Evolutionary conservation across 2,113 vertebrate species (phyloP).

Genomic region (Corythaixoides concolor): DNA sequence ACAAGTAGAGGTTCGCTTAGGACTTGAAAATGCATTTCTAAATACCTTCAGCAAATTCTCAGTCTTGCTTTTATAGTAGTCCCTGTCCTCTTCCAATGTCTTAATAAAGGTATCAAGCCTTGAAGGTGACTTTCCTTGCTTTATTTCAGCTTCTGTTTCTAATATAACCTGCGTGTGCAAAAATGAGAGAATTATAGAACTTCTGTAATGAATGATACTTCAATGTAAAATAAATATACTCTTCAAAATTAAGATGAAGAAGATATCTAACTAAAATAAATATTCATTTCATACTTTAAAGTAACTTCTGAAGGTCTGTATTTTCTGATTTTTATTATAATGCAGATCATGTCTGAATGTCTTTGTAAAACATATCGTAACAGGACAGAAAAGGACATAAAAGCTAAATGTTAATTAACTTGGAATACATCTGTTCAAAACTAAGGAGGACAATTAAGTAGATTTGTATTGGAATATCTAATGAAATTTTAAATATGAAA

Average conservation of each 20-base stretch:
- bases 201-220: neutral
- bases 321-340: neutral
- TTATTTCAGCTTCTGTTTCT: slow-evolving; percentile 57
- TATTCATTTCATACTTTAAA: neutral
- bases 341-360: neutral
- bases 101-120: slow-evolving; percentile 66
- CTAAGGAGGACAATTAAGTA: neutral
- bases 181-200: slow-evolving; percentile 34
- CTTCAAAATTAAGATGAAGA: neutral
- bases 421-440: neutral
- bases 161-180: slow-evolving; percentile 49
- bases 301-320: neutral
- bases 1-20: neutral
- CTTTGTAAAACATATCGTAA: slow-evolving; percentile 20
- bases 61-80: slow-evolving; percentile 67
- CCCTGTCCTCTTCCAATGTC: slow-evolving; percentile 68
- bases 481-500: neutral
- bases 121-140: slow-evolving; percentile 58
- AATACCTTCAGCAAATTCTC: slow-evolving; percentile 72
- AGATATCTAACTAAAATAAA: slow-evolving; percentile 6
- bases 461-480: neutral
- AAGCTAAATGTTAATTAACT: neutral
- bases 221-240: neutral
- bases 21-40: slow-evolving; percentile 67
- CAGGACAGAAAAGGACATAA: neutral